These are phyloP conservation scores for Aepyceros melampus DNA, from an alignment of 2,113 vertebrate genomes.

Conservation along the genomic window DNA sequence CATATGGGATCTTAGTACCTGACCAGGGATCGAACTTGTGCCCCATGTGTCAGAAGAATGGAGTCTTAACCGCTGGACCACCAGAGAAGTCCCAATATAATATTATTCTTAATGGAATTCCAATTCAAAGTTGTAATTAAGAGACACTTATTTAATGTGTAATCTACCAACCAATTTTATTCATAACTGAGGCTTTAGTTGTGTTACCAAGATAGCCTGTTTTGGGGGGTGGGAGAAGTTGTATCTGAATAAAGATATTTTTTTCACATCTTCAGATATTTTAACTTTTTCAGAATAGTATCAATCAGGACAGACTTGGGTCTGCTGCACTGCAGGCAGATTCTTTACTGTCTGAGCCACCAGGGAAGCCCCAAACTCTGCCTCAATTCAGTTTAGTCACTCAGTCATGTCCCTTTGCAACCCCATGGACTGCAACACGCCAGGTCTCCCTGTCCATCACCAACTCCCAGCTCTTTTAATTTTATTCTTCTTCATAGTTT, in stretches of 20 bases:
- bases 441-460: not conserved
- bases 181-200: not conserved
- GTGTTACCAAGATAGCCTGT: not conserved
- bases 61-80: not conserved
- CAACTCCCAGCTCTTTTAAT: not conserved
- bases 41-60: not conserved
- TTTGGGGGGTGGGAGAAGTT: fast-evolving
- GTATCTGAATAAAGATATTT: not conserved
- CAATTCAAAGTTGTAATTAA: not conserved
- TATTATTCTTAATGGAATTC: not conserved
- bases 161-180: not conserved
- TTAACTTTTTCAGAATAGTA: not conserved
- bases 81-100: not conserved
- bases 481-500: not conserved
- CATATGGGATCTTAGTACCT: not conserved
- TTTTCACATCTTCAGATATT: not conserved
- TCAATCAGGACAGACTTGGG: not conserved
- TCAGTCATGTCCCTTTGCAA: not conserved
- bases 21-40: not conserved
- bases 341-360: not conserved
- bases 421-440: not conserved
- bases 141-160: not conserved
- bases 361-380: not conserved
- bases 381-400: not conserved
- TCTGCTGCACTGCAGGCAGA: not conserved